Evolutionary conservation across 2,797 vertebrate genomes (phyloP), one percentile per base, ranked within the genome.

Genomic region (Lepus townsendii): DNA sequence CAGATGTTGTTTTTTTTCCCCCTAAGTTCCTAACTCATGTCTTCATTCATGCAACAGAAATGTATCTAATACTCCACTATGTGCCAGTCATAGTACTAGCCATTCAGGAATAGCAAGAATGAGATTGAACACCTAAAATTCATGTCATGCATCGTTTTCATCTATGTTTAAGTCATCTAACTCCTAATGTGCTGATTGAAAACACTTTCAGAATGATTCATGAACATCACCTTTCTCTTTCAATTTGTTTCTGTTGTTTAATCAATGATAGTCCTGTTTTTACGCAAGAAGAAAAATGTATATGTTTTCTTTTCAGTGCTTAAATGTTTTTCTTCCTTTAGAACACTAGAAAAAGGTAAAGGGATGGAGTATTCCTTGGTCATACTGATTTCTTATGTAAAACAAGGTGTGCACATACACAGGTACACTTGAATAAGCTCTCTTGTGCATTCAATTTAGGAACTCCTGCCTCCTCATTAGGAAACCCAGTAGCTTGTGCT

Each of bases 331-430:
- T 77, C 12, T 83, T 77, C 9, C 42, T 88, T 77, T 47, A 54
- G 57, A n/a, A 90, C 72, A 52, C 1, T 72, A 62, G 72, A 94
- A 83, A 86, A 72, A 71, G 52, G 35, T 82, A 72, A 90, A 83
- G 38, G 11, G 10, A 54, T 60, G 20, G 76, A 27, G 16, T 83
- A 94, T 54, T 83, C 38, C 16, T 66, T 87, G 52, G 73, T 78
- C 14, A 35, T 32, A 60, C 20, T 72, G 47, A 85, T 32, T 93
- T 83, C 50, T 24, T 66, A 14, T 62, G 17, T 87, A 60, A 52
- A 68, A 52, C 50, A n/a, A 50, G 69, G 62, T 27, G 12, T 4
- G n/a, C 35, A 32, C n/a, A 60, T 20, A 38, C 0, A 19, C 30
- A 68, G 72, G 73, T 30, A 76, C 5, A 24, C 42, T 38, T 76